Conservation (phyloP, 1,140 invertebrate genomes). For the Drosophila lowei region DNA sequence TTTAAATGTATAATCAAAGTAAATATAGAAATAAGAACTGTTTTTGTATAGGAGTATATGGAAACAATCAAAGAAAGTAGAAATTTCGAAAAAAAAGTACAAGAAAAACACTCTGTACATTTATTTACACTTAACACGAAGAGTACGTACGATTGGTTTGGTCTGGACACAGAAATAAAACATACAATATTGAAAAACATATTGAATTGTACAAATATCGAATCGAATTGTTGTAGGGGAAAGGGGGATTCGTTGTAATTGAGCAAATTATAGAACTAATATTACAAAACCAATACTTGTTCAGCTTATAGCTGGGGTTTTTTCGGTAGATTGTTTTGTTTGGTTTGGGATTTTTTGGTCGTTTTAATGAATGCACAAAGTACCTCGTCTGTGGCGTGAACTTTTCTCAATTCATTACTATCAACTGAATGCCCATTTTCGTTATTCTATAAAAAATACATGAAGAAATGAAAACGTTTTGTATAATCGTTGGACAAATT, state of each 20-base stretch:
- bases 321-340: constrained; percentile 25
- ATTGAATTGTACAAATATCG: constrained; percentile 63
- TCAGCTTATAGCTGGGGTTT: constrained; percentile 10
- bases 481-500: constrained; percentile 56
- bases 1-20: constrained; percentile 9
- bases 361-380: constrained; percentile 81
- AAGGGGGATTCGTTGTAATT: constrained; percentile 26
- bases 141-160: constrained; percentile 33
- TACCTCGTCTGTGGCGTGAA: constrained; percentile 84
- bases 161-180: constrained; percentile 45
- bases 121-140: constrained; percentile 80
- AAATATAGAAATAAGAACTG: not conserved
- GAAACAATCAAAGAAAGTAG: constrained; percentile 8
- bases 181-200: constrained; percentile 46
- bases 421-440: constrained; percentile 83
- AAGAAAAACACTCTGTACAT: constrained; percentile 73
- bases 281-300: constrained; percentile 53
- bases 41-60: not conserved
- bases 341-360: constrained; percentile 45
- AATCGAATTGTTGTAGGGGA: constrained; percentile 44
- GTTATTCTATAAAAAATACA: constrained; percentile 83
- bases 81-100: constrained; percentile 28
- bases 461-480: constrained; percentile 73
- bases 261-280: constrained; percentile 69
- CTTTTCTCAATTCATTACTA: constrained; percentile 83